Evolutionary conservation across 2,797 vertebrate species (phyloP), one percentile per base, ranked within the genome.

Genomic region (Geotrypetes seraphini): DNA sequence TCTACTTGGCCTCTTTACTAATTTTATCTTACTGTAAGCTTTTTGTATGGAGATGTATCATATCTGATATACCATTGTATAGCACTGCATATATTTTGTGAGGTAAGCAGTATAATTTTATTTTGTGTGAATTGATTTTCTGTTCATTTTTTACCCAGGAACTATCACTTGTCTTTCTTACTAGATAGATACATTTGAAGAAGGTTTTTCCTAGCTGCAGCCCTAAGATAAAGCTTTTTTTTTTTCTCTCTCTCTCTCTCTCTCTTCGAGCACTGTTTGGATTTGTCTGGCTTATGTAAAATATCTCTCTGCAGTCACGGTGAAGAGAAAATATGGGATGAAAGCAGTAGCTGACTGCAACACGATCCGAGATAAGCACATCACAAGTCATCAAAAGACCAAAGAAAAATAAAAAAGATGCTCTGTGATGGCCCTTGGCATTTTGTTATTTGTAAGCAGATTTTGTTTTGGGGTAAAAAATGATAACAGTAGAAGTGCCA

Each of bases 181-280:
- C 26, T 29, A 59, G 43, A 49, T 28, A 26, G 43, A 49, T 28
- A 26, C 12, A 36, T 26, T n/a, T 47, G 28, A 29, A 35, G 39
- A 19, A 56, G 41, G 16, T 44, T 63, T 50, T 58, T n/a, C 39
- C 50, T 58, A 51, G 41, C 54, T 63, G 53, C 23, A 56, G 44
- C 26, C 49, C 65, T 44, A 31, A 47, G 53, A 35, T 62, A 65
- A 66, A 25, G 27, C 12, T n/a, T 9, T 5, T 49, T 39, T 8
- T n/a, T 22, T 2, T n/a, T n/a, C n/a, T n/a, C n/a, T n/a, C 11
- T 22, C 33, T 55, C 51, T 56, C 11, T 22, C 33, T 55, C 11
- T 22, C 33, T 55, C 51, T 56, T 45, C 34, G 17, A 29, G 2
- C 19, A 29, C 19, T 16, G 34, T 16, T 55, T 30, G n/a, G 43